These are phyloP conservation scores for Halocynthia aurantium DNA, from an alignment of 23 tunicate genomes.

Conservation along the genomic window DNA sequence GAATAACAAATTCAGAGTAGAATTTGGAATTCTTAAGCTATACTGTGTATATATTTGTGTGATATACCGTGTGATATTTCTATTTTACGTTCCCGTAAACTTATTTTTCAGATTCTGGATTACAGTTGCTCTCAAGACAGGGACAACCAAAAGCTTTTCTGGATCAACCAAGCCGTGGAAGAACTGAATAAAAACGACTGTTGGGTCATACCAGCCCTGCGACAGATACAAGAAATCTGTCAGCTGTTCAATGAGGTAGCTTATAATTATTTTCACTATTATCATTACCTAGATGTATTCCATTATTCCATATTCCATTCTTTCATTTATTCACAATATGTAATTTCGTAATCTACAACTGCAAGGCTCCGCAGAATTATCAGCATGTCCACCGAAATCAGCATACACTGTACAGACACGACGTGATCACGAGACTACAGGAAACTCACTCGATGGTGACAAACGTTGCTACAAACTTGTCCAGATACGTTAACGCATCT, in stretches of 20 bases:
- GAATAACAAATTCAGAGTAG: too few relatives aligned
- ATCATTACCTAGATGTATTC: not conserved
- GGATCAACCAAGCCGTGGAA: conserved; percentile 20
- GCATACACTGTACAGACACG: conserved; percentile 11
- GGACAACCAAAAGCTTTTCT: conserved; percentile 18
- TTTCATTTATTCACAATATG: not conserved
- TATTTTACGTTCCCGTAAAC: too few relatives aligned
- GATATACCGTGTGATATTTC: not conserved
- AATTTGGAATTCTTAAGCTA: too few relatives aligned
- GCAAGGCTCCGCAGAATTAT: conserved; percentile 27
- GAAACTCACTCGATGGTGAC: conserved; percentile 30
- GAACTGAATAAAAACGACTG: conserved; percentile 12
- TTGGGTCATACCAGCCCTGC: conserved; percentile 36
- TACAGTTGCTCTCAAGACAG: conserved; percentile 31
- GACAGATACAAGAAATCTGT: conserved; percentile 34
- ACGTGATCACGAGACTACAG: conserved; percentile 14
- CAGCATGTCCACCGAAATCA: conserved; percentile 23
- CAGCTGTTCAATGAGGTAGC: conserved; percentile 24
- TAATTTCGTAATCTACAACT: not conserved
- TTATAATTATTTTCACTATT: not conserved
- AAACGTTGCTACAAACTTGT: conserved; percentile 14
- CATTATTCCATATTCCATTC: too few relatives aligned
- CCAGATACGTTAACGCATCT: not conserved
- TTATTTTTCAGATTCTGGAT: conserved; percentile 24
- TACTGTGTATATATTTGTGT: too few relatives aligned